Evolutionary conservation across 2,888 invertebrate species (phyloP), one percentile per base, ranked within the genome.

Genomic region (Nesidiocoris tenuis): DNA sequence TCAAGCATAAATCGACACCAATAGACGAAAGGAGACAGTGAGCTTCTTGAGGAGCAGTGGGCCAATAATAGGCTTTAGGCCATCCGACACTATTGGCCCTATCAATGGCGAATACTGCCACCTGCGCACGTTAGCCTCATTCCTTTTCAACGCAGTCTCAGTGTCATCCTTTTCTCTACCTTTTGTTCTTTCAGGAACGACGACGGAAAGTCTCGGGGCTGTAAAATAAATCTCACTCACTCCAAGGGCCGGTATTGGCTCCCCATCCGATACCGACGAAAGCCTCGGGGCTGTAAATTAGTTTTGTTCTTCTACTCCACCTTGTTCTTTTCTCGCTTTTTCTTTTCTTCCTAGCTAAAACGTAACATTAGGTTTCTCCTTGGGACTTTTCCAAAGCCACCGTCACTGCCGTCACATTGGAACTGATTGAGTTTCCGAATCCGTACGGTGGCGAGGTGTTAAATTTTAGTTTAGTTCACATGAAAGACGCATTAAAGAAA

Each of bases 201-300:
- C 5, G 39, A 39, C 3, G 17, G 59, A 59, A 17, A 18, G 59
- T n/a, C 3, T 59, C 3, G 7, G n/a, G 59, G 59, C 39, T 61
- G 72, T 61, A 72, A 72, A 72, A 72, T 72, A 72, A 72, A 72
- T 72, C 72, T 72, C 25, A 18, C 72, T 71, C 61, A 22, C 9
- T 39, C 19, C 54, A 65, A 18, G 39, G 63, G 39, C 25, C 61
- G n/a, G 72, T 72, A 72, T 72, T 72, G 72, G 72, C 72, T 72
- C 39, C 61, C 63, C 61, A 72, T 72, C 55, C 72, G 72, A 61
- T 61, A 61, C 39, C 72, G 72, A 72, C 72, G 72, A 72, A 72
- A 72, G 72, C 61, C 72, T 39, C 39, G 12, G 61, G 24, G 16
- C 72, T 61, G 61, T 72, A 72, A 72, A 72, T 72, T 72, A 72